Conservation (phyloP, 2,888 invertebrate species). For the Drosophila niveifrons region DNA sequence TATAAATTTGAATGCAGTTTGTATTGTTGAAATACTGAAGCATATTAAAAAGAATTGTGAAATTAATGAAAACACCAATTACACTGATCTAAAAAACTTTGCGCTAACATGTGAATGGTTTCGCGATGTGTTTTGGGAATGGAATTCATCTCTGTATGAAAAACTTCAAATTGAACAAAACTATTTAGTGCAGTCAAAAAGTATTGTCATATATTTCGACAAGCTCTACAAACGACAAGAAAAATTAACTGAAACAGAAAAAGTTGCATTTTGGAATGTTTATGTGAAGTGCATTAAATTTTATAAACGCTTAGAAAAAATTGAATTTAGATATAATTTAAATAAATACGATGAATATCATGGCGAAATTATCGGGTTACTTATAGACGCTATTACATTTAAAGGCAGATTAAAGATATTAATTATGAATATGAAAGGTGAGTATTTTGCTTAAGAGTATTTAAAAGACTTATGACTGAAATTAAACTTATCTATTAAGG, state of each 20-base stretch:
- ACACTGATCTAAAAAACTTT: conserved; percentile 1
- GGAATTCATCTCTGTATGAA: background rate
- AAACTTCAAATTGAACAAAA: conserved; percentile 2
- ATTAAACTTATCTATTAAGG: background rate
- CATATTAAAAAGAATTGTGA: conserved; percentile 11
- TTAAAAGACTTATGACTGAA: background rate
- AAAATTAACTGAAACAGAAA: background rate
- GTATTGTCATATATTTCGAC: background rate
- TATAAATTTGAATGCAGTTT: background rate
- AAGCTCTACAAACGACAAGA: background rate
- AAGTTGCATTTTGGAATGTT: background rate
- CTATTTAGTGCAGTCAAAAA: background rate
- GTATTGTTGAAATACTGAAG: background rate
- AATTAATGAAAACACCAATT: background rate
- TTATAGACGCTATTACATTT: background rate
- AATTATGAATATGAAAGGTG: conserved; percentile 1
- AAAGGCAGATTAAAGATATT: background rate
- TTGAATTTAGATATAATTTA: background rate
- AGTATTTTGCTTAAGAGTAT: background rate
- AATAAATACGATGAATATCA: background rate
- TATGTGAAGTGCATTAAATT: background rate
- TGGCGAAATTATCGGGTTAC: background rate
- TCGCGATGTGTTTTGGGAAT: background rate
- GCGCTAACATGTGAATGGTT: conserved; percentile 8
- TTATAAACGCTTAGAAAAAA: background rate